These are phyloP conservation scores for Phalangium opilio DNA, from an alignment of 2,888 invertebrate species.

Conservation along the genomic window DNA sequence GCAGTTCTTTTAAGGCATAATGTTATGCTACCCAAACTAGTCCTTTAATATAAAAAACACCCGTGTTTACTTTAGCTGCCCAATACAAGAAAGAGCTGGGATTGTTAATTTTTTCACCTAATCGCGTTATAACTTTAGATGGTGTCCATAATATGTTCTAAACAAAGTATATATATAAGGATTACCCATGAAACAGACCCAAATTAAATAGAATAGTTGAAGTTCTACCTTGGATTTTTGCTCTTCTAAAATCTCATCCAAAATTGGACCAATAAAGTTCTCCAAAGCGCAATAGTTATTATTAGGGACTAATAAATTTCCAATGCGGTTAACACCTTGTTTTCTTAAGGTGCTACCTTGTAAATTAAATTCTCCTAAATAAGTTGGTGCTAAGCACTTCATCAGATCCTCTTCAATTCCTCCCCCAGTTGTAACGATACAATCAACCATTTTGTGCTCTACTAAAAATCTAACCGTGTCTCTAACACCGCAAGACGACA, in stretches of 20 bases:
- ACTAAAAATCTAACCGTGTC: conserved; percentile 78
- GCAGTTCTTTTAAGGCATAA: too few relatives aligned
- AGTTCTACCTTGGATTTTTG: conserved; percentile 46
- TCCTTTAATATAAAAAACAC: too few relatives aligned
- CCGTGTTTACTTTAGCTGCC: conserved; percentile 54
- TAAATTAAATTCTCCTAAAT: conserved; percentile 74
- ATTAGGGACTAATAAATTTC: conserved; percentile 92
- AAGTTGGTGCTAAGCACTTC: conserved; percentile 91
- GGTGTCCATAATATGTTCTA: conserved; percentile 65
- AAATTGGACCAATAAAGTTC: conserved; percentile 86
- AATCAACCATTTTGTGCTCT: conserved; percentile 77
- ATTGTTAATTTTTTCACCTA: conserved; percentile 82
- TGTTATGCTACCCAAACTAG: too few relatives aligned
- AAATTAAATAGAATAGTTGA: not conserved
- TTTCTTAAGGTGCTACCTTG: conserved; percentile 46
- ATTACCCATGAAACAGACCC: conserved; percentile 18
- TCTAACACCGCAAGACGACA: conserved; percentile 85
- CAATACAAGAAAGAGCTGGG: conserved; percentile 88
- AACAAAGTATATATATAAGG: not conserved
- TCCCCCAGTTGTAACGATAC: conserved; percentile 92
- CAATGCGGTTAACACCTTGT: conserved; percentile 69
- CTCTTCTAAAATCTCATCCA: conserved; percentile 77
- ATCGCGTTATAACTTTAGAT: conserved; percentile 59
- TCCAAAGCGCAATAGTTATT: conserved; percentile 96
- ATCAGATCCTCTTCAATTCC: conserved; percentile 98